A percentile compares a stretch with the other conserved stretches of the same genome.
Evolutionary conservation across 2,113 vertebrate species (phyloP).

Genomic region (Crotalus viridis): DNA sequence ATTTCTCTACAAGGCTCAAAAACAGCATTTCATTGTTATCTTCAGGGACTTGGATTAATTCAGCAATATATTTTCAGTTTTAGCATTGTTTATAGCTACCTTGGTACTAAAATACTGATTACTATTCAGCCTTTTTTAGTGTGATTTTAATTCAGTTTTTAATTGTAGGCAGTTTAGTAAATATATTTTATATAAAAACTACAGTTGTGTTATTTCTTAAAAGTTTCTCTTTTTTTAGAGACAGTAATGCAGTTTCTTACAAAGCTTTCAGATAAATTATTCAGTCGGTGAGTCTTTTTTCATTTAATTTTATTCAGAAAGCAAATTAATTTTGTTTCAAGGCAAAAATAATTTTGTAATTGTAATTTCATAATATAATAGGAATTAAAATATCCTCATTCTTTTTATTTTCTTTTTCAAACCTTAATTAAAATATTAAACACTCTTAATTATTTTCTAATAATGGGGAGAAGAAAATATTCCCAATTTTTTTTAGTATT

Average conservation of each 20-base stretch:
- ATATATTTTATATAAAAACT: neutral
- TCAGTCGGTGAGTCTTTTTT: constrained; percentile 77
- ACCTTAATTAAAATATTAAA: neutral
- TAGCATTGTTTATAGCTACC: neutral
- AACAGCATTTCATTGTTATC: neutral
- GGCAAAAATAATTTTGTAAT: neutral
- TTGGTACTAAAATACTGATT: neutral
- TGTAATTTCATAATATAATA: neutral
- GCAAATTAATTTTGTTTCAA: neutral
- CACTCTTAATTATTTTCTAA: neutral
- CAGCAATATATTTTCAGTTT: neutral
- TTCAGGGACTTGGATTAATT: neutral
- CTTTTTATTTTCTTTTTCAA: neutral
- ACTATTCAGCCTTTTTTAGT: neutral
- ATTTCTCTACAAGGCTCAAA: neutral
- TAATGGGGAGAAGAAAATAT: neutral
- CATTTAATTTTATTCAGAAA: constrained; percentile 1
- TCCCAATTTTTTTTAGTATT: neutral
- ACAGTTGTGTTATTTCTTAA: constrained; percentile 18
- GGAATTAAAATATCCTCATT: neutral
- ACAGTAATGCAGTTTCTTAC: constrained; percentile 89
- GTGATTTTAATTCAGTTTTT: neutral
- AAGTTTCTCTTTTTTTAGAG: constrained; percentile 71
- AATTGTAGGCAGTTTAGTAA: neutral
- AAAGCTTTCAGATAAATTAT: constrained; percentile 87